A percentile compares a stretch with the other conserved stretches of the same genome.
Conservation (phyloP, 2,113 vertebrate species). For the Psettodes erumei region DNA sequence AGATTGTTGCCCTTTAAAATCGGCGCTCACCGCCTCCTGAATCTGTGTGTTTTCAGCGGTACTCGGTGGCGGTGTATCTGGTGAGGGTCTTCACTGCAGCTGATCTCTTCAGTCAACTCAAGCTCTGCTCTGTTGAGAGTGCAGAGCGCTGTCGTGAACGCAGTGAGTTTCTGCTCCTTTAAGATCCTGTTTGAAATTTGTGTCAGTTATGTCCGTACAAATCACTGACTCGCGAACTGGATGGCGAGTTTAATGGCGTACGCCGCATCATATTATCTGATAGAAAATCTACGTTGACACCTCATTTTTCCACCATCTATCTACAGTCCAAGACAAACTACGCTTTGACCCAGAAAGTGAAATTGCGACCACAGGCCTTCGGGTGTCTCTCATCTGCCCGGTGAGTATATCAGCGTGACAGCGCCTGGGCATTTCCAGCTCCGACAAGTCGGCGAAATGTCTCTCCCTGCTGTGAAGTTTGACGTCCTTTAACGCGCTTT, state of each 20-base stretch:
- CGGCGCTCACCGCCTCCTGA: background rate
- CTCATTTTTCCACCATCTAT: slow-evolving; percentile 6
- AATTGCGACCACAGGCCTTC: slow-evolving; percentile 95
- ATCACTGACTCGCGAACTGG: background rate
- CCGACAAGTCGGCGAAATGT: background rate
- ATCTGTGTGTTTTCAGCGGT: slow-evolving; percentile 83
- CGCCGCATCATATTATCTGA: background rate
- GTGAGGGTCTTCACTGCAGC: slow-evolving; percentile 94
- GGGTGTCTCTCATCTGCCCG: slow-evolving; percentile 97
- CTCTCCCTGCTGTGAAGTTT: background rate
- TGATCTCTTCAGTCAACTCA: slow-evolving; percentile 94
- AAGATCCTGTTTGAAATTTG: background rate
- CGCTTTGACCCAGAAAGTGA: slow-evolving; percentile 97
- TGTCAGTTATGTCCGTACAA: background rate
- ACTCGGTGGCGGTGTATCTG: slow-evolving; percentile 94
- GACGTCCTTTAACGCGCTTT: background rate
- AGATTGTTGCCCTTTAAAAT: background rate
- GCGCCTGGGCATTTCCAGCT: background rate
- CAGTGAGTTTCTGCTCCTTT: slow-evolving; percentile 85
- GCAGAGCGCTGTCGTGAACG: slow-evolving; percentile 95
- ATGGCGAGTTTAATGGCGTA: background rate
- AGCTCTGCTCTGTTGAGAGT: slow-evolving; percentile 93
- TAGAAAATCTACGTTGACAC: background rate
- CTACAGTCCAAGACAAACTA: slow-evolving; percentile 94
- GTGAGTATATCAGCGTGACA: slow-evolving; percentile 80